phyloP scores from a whole-genome alignment of 2,888 invertebrate genomes.

The Girardia tigrina region DNA sequence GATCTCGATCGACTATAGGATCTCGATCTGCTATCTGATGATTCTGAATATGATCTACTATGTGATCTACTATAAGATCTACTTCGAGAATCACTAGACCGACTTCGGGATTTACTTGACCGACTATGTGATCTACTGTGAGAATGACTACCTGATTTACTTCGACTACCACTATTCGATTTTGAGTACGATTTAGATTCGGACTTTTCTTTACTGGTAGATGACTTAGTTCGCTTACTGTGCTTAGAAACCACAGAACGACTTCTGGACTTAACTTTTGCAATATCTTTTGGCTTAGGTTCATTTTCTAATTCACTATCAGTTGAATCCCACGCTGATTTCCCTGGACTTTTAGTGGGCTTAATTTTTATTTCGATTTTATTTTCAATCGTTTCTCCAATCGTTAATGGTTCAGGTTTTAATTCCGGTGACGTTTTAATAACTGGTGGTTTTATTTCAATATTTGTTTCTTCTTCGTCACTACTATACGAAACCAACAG shows the following conservation, averaged over 20 bases:
- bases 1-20: constrained; percentile 31
- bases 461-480: neutral
- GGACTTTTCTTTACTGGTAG: neutral
- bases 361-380: constrained; percentile 12
- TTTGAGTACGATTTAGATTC: neutral
- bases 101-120: neutral
- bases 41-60: constrained; percentile 27
- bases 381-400: neutral
- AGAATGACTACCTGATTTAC: constrained; percentile 23
- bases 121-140: neutral
- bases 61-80: constrained; percentile 30
- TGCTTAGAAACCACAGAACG: neutral
- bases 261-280: neutral
- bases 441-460: neutral
- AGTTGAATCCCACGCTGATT: neutral
- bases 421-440: neutral
- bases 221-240: neutral
- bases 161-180: constrained; percentile 6
- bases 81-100: neutral
- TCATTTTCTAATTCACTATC: neutral
- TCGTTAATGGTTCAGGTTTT: neutral
- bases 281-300: neutral
- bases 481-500: constrained; percentile 10
- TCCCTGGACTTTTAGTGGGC: constrained; percentile 2
- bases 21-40: constrained; percentile 33